Percentiles rank a stretch among this genome's conserved stretches.
Evolutionary conservation across 2,797 vertebrate genomes (phyloP).

Genomic region (Alectoris magna): DNA sequence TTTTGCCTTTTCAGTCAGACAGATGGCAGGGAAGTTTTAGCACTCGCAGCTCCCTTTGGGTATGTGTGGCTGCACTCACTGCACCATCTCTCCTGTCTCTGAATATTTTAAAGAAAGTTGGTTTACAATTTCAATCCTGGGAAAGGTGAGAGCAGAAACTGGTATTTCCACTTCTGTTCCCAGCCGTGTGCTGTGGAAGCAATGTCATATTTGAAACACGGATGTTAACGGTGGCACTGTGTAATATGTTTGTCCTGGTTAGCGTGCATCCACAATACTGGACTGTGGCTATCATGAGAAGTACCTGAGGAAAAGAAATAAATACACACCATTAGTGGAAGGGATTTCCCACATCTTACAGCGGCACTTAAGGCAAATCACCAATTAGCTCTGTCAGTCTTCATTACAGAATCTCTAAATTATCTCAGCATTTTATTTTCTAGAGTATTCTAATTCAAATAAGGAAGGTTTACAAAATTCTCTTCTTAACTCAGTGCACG

Average conservation of each 20-base stretch:
- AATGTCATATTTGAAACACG: background rate
- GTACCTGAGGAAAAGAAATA: background rate
- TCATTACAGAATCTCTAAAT: background rate
- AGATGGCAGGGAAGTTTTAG: slow-evolving; percentile 4
- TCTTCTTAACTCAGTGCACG: background rate
- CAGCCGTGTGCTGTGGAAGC: background rate
- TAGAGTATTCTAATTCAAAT: background rate
- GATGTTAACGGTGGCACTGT: background rate
- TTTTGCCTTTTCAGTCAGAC: background rate
- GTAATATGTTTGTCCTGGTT: background rate
- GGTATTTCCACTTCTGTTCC: slow-evolving; percentile 30
- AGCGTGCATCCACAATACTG: background rate
- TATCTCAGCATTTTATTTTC: background rate
- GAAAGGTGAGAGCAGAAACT: slow-evolving; percentile 36
- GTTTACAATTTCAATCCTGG: background rate
- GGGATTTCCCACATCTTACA: background rate
- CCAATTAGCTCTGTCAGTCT: background rate
- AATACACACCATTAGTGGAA: background rate
- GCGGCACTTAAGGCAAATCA: background rate
- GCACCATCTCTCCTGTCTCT: background rate
- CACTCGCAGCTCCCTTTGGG: background rate
- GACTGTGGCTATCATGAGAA: background rate
- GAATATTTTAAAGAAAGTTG: background rate
- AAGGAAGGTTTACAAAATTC: background rate
- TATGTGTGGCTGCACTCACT: background rate